phyloP scores from a whole-genome alignment of 2,113 vertebrate species.

The Campylorhamphus procurvoides region DNA sequence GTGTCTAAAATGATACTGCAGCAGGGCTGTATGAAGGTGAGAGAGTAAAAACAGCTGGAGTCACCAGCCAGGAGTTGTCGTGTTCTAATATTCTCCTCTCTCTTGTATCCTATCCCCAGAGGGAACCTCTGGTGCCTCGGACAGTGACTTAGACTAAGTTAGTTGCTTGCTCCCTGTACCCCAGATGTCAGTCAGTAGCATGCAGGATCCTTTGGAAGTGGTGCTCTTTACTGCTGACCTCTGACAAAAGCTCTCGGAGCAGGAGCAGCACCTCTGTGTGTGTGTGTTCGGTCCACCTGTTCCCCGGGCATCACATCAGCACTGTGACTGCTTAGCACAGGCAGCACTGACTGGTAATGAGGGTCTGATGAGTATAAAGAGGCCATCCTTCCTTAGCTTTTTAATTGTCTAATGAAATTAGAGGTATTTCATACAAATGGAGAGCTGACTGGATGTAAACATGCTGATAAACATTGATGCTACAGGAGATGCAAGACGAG shows the following conservation, averaged over 20 bases:
- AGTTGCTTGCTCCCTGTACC: accelerated
- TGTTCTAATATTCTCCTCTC: not conserved
- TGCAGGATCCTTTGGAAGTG: not conserved
- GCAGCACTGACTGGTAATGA: not conserved
- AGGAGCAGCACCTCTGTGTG: not conserved
- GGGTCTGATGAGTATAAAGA: not conserved
- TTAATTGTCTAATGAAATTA: conserved; percentile 1
- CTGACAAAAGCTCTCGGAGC: not conserved
- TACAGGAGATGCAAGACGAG: not conserved
- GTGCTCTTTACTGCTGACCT: accelerated
- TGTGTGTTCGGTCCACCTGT: not conserved
- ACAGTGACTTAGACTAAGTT: not conserved
- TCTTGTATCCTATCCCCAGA: not conserved
- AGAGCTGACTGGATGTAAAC: not conserved
- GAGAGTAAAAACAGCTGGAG: not conserved
- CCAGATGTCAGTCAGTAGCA: no score
- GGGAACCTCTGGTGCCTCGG: not conserved
- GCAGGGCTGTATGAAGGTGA: not conserved
- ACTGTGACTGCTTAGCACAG: not conserved
- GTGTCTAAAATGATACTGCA: not conserved
- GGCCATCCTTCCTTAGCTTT: not conserved
- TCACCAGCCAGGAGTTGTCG: not conserved
- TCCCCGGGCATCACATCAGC: not conserved
- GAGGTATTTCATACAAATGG: not conserved
- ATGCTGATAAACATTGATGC: not conserved